These are phyloP conservation scores for Drosophila kurseongensis DNA, from an alignment of 1,140 invertebrate species.

Conservation along the genomic window DNA sequence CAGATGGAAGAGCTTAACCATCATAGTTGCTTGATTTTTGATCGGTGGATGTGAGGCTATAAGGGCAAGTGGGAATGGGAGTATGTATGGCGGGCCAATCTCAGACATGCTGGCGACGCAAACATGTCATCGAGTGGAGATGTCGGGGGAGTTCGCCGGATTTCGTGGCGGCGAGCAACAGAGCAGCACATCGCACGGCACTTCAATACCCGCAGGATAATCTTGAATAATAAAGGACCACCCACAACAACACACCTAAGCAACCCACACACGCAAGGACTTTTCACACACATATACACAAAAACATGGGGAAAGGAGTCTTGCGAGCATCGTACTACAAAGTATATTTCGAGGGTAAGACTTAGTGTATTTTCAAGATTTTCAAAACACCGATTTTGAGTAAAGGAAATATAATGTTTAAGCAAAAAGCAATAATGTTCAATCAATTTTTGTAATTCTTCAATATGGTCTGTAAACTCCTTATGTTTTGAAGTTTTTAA, in stretches of 20 bases:
- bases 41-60: conserved; percentile 1
- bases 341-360: not conserved
- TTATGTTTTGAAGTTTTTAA: too few species aligned
- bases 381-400: not conserved
- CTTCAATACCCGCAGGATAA: conserved; percentile 76
- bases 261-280: not conserved
- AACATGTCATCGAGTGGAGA: conserved; percentile 73
- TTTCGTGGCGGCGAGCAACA: conserved; percentile 45
- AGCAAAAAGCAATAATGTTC: too few species aligned
- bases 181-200: conserved; percentile 37
- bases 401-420: too few species aligned
- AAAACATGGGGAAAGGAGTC: not conserved
- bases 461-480: too few species aligned
- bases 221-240: conserved; percentile 75
- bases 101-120: conserved; percentile 80
- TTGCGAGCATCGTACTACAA: not conserved
- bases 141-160: conserved; percentile 17
- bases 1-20: conserved; percentile 27
- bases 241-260: conserved; percentile 14
- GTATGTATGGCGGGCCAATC: conserved; percentile 15
- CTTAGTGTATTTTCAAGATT: not conserved
- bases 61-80: not conserved
- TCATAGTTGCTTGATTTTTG: conserved; percentile 53
- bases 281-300: conserved; percentile 1
- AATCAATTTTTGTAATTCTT: too few species aligned